phyloP scores from a whole-genome alignment of 2,888 invertebrate genomes.

The Chydorus sphaericus region DNA sequence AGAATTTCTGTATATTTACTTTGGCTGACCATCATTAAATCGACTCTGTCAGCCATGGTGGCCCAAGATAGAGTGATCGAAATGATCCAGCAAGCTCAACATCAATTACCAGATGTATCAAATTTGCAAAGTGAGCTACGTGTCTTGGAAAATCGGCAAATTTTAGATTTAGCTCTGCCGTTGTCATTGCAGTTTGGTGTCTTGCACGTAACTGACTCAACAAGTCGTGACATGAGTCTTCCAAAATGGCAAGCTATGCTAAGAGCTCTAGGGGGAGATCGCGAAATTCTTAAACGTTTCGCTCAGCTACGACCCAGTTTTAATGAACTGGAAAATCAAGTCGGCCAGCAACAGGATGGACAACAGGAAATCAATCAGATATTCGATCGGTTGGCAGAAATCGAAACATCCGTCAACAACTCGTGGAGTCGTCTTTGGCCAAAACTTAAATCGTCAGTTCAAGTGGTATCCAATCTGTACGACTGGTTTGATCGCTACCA shows the following conservation, averaged over 20 bases:
- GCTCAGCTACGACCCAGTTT: constrained; percentile 5
- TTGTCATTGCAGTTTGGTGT: constrained; percentile 12
- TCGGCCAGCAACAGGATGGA: not conserved
- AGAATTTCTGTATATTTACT: no score
- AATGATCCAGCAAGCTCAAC: not conserved
- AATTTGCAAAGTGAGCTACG: not conserved
- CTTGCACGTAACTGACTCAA: constrained; percentile 2
- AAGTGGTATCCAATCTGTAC: not conserved
- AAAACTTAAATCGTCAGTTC: not conserved
- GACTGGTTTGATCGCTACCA: constrained; percentile 15
- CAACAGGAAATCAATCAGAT: not conserved
- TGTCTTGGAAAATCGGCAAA: not conserved
- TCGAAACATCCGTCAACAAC: not conserved
- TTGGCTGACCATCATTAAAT: no score
- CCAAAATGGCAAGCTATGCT: constrained; percentile 14
- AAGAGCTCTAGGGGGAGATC: constrained; percentile 12
- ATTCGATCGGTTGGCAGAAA: not conserved
- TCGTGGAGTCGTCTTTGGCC: constrained; percentile 4
- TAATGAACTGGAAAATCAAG: not conserved
- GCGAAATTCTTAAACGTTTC: constrained; percentile 14
- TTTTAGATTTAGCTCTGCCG: not conserved
- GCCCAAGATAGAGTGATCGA: not conserved
- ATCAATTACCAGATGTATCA: not conserved
- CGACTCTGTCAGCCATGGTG: not conserved
- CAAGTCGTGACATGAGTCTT: constrained; percentile 9